Percentiles rank a stretch among this genome's conserved stretches.
These are phyloP conservation scores for Drosophila mayaguana DNA, from an alignment of 2,888 invertebrate genomes.

Conservation along the genomic window DNA sequence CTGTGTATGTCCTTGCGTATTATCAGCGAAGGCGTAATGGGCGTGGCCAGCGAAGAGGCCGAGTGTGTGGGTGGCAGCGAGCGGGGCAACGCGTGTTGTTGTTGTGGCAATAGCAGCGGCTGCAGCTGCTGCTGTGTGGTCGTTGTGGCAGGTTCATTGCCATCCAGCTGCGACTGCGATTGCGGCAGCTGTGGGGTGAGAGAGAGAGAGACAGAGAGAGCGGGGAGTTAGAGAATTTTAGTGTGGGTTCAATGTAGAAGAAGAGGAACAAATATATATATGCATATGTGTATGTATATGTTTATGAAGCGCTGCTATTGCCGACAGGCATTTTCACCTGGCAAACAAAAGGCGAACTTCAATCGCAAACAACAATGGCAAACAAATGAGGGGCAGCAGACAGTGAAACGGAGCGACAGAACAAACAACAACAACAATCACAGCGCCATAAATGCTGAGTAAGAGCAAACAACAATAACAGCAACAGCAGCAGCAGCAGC, in stretches of 20 bases:
- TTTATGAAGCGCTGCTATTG: slow-evolving; percentile 35
- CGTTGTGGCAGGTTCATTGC: slow-evolving; percentile 61
- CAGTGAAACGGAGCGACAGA: slow-evolving; percentile 33
- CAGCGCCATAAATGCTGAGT: slow-evolving; percentile 72
- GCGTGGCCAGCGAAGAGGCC: slow-evolving; percentile 45
- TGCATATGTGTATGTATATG: too few relatives aligned
- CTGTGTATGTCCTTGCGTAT: slow-evolving; percentile 85
- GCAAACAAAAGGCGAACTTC: slow-evolving; percentile 78
- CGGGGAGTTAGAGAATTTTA: slow-evolving; percentile 19
- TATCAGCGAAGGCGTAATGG: slow-evolving; percentile 81
- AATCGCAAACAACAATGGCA: slow-evolving; percentile 80
- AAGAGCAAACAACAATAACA: slow-evolving; percentile 69
- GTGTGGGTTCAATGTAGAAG: slow-evolving; percentile 46
- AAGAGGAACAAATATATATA: slow-evolving; percentile 1
- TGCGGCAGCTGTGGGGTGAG: slow-evolving; percentile 56
- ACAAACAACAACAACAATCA: slow-evolving; percentile 45
- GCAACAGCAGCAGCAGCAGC: neutral
- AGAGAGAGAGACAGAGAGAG: slow-evolving; percentile 12
- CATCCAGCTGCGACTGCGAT: slow-evolving; percentile 55
- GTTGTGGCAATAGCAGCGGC: slow-evolving; percentile 28
- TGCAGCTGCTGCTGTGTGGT: slow-evolving; percentile 50
- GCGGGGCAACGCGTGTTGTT: neutral
- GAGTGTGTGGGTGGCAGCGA: slow-evolving; percentile 16
- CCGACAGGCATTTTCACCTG: slow-evolving; percentile 73
- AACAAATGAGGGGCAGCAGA: slow-evolving; percentile 73